Conservation (phyloP, 2,888 invertebrate genomes). For the Dinocampus coccinellae region DNA sequence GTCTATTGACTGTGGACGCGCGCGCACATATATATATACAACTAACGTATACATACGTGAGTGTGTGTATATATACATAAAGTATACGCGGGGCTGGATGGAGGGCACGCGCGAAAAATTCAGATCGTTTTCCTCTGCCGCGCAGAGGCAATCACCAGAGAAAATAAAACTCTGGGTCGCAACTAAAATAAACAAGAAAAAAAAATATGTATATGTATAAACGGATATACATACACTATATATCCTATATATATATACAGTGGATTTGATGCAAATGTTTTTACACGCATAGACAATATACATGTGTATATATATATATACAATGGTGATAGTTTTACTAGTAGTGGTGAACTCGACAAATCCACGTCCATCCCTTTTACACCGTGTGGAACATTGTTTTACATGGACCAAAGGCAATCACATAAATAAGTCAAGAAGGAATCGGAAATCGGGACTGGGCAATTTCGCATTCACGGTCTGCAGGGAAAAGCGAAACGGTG, state of each 20-base stretch:
- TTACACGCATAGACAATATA: not conserved
- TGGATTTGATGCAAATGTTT: not conserved
- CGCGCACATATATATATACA: constrained; percentile 17
- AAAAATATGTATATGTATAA: constrained; percentile 9
- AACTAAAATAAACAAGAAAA: constrained; percentile 24
- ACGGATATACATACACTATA: not conserved
- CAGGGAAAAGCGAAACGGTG: constrained; percentile 55
- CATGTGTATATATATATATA: not conserved
- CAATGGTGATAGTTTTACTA: constrained; percentile 1
- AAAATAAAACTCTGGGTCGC: constrained; percentile 24
- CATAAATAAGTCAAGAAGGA: constrained; percentile 63
- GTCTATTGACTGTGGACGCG: constrained; percentile 21
- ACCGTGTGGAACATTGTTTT: constrained; percentile 56
- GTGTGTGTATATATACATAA: constrained; percentile 18
- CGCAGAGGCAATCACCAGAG: constrained; percentile 20
- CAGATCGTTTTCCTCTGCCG: constrained; percentile 35
- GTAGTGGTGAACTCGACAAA: constrained; percentile 40
- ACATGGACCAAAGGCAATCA: constrained; percentile 59
- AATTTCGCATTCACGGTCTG: constrained; percentile 65
- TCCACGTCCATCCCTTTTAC: constrained; percentile 42
- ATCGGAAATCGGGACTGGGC: constrained; percentile 50
- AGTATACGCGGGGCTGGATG: constrained; percentile 1
- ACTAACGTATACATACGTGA: constrained; percentile 11
- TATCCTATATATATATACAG: not conserved
- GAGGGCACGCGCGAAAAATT: constrained; percentile 22